phyloP scores from a whole-genome alignment of 2,113 vertebrate genomes.

The Notarius lentiginosus region DNA sequence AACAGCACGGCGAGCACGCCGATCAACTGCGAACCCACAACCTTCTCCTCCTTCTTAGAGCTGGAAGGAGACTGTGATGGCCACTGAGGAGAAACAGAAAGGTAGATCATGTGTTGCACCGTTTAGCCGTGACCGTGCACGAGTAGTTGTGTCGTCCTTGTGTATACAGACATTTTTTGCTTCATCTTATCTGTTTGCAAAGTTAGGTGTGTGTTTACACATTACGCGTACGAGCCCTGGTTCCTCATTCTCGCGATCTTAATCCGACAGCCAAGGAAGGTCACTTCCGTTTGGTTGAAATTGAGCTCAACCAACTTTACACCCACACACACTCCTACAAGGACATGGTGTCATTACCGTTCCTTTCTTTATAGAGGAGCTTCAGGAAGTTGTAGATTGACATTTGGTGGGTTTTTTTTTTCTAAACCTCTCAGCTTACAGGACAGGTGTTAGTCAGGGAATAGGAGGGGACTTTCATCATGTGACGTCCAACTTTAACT shows the following conservation, averaged over 20 bases:
- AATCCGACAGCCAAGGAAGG: no score
- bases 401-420: no score
- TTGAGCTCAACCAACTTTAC: no score
- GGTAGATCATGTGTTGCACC: background rate
- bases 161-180: background rate
- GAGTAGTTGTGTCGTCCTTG: background rate
- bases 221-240: background rate
- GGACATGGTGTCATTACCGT: background rate
- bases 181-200: background rate
- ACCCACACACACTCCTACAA: background rate
- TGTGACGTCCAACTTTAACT: background rate
- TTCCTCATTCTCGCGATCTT: background rate
- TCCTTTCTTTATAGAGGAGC: background rate
- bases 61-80: background rate
- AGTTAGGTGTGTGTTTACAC: background rate
- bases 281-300: no score
- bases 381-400: background rate
- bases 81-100: background rate
- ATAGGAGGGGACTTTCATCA: background rate
- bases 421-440: background rate
- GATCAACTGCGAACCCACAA: background rate
- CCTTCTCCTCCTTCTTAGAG: background rate
- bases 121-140: background rate
- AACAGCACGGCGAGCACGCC: constrained; percentile 2
- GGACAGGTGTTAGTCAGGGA: background rate